Base-by-base conservation (phyloP, 30 jellyfish, hydroid and myxozoan genomes). In the Mastigias papua region DNA sequence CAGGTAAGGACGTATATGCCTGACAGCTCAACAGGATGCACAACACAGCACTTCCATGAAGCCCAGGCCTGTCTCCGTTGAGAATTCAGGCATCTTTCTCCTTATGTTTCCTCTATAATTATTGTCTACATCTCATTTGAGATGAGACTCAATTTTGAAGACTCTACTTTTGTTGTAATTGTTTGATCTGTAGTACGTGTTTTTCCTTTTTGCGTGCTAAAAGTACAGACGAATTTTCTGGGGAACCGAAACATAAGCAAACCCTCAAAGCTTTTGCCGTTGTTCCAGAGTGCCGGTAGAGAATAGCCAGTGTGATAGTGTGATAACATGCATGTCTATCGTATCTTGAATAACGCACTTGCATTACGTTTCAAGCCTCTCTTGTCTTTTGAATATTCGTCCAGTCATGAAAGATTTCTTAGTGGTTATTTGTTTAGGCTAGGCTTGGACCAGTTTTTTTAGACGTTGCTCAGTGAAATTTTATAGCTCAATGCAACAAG, bases 281-380 rank as follows among this genome's bases (percentile, higher is more conserved):
- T 48, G 27, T 73, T 42, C 48, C 86, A 76, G 23, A 57, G 49
- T 76, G 86, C 86, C 86, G 86, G 86, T 76, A 60, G 37, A 66
- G 32, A 16, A 11, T 67, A 20, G 48, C 10, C 23, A 21, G 21
- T 63, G n/a, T n/a, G n/a, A n/a, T n/a, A n/a, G n/a, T n/a, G n/a
- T n/a, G n/a, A n/a, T n/a, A n/a, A n/a, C n/a, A n/a, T n/a, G n/a
- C n/a, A n/a, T n/a, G n/a, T n/a, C n/a, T n/a, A n/a, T n/a, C n/a
- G n/a, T n/a, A n/a, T n/a, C n/a, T n/a, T n/a, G n/a, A n/a, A n/a
- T n/a, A n/a, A n/a, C n/a, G n/a, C n/a, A n/a, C n/a, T n/a, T n/a
- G n/a, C n/a, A n/a, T n/a, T n/a, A n/a, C n/a, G n/a, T n/a, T n/a
- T n/a, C n/a, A n/a, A n/a, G n/a, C n/a, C n/a, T n/a, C n/a, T n/a